Evolutionary conservation across 35 echinoderm and acorn worm species (phyloP), one percentile per base, ranked within the genome.

Genomic region (Lytechinus pictus): DNA sequence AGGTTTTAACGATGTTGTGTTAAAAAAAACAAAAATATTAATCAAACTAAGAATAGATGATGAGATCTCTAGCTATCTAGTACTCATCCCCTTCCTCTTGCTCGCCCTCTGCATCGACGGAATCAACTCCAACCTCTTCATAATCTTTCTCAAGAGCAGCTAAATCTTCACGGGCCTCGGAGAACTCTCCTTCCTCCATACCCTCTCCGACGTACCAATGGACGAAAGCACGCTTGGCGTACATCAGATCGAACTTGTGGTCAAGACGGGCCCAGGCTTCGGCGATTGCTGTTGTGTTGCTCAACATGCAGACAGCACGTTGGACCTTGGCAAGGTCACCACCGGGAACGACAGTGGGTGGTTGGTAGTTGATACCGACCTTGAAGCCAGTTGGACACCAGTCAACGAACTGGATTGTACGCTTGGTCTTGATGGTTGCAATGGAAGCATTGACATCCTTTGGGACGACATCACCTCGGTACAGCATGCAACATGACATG

Each of bases 221-320:
- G 55, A 98, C 96, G 86, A 98, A 98, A 54, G 97, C 97, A 94
- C 97, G 94, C 96, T 98, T 98, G 52, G 94, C 95, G 53, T 98
- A 98, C 97, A 98, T 98, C 94, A 98, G 96, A 92, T 98, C 97
- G 94, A 98, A 98, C 96, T 98, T 98, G 61, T 96, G 96, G 94
- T 98, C 92, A 24, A 98, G 96, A 96, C 97, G 97, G 86, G 97
- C 97, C 96, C 96, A 98, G 79, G 97, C 97, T 87, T 98, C 97
- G 24, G 97, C 97, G 54, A 98, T 98, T 61, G 97, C 96, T 6
- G 97, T 98, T 90, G 97, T 98, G 97, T 98, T 98, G 93, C 97
- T 96, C 96, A 98, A 66, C 96, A 95, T 98, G 86, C 97, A 44
- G 33, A 44, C 33, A 2, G 33, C 33, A 1, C 33, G 33, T 2